Base-by-base conservation (phyloP, 2,888 invertebrate genomes). In the Harmothoe impar region DNA sequence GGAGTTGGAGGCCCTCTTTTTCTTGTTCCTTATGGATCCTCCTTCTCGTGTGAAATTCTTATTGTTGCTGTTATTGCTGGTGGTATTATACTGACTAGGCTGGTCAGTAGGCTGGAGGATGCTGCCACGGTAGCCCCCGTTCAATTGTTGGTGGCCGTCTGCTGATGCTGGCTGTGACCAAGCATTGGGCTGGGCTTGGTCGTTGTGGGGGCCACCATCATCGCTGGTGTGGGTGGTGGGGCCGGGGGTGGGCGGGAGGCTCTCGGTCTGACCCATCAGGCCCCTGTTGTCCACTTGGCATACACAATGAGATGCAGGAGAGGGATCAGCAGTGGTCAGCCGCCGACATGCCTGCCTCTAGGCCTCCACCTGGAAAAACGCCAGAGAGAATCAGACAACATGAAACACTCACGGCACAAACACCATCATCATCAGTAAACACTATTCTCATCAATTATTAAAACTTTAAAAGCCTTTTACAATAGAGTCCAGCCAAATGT, bases 191-290 rank as follows among this genome's bases (percentile, higher is more conserved):
- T 43, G 35, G 5, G 84, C 23, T 23, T 35, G 35, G 84, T 35
- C 29, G 35, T 84, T 33, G 35, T 84, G 84, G 51, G 17, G 43
- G 35, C n/a, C 25, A 78, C 31, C 20, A 29, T 35, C 5, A 29
- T 20, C 78, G 23, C 43, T 15, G 25, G 52, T 54, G 86, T 25
- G 1, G 52, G 29, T 54, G 54, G 52, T 56, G 25, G 25, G 31
- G 52, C 7, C 54, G 86, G 86, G 15, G 52, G 86, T 31, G 29
- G 86, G 56, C 5, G 86, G 56, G 31, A 52, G 52, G 86, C 86
- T 86, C 86, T 52, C 86, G 3, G 54, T 86, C 86, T 86, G 86
- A 54, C 86, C 86, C 86, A 86, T 81, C 81, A 81, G 81, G 81
- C 20, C 33, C n/a, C 23, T 54, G 86, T 20, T 86, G 54, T 54